Base-by-base conservation (phyloP, 23 tunicate species). In the Styela clava region DNA sequence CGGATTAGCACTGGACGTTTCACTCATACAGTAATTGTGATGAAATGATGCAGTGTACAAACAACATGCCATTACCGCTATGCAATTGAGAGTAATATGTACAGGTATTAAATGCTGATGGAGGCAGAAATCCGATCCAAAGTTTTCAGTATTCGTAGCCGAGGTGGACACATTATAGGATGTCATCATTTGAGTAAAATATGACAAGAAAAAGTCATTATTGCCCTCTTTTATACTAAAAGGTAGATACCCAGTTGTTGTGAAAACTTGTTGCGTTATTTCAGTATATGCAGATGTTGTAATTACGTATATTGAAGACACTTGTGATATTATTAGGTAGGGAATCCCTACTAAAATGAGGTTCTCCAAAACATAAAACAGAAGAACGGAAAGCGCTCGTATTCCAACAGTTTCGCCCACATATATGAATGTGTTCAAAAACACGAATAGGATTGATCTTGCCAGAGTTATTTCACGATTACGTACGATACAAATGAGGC, bases 371-470 rank as follows among this genome's bases (percentile, higher is more conserved):
- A 52, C 65, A 44, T 76, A 76, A 0, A 76, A 24, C 0, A 76
- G 27, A 16, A 51, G 65, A 44, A 76, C 33, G 27, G 22, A 76
- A 22, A 76, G 29, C 65, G 33, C 81, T 44, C 31, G 12, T 16
- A 76, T 25, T 1, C 81, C 81, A 20, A 29, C 65, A 1, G 27
- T 21, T 76, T 76, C 81, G 9, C 81, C 81, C 26, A 76, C 65
- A 31, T 44, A 76, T n/a, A 76, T 26, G 29, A 76, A 76, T 12
- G 81, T 76, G 24, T 76, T 76, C 29, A 76, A 29, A 1, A 76
- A 76, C 26, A 76, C 81, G 12, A 44, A 24, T 51, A 52, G 27
- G 27, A 76, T n/a, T 20, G 81, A 76, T 12, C 81, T 52, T 23
- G 65, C 81, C 9, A 52, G 62, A 33, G 64, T 76, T 35, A 31